These are phyloP conservation scores for Noctua pronuba DNA, from an alignment of 2,888 invertebrate genomes.

Conservation along the genomic window DNA sequence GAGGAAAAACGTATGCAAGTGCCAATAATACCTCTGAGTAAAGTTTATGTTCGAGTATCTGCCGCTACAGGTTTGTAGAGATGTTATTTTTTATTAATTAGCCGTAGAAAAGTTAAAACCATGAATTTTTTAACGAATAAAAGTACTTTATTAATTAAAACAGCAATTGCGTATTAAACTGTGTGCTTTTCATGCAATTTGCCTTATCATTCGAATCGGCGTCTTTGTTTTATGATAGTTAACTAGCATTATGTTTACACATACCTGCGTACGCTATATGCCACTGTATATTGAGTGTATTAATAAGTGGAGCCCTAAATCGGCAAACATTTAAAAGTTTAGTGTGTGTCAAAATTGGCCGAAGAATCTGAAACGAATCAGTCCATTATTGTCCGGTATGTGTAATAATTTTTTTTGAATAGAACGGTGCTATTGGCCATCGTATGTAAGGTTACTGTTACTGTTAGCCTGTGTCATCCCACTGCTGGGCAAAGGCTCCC, in stretches of 20 bases:
- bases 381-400: not conserved
- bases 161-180: not conserved
- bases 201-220: not conserved
- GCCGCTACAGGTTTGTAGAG: slow-evolving; percentile 84
- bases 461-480: too few species aligned
- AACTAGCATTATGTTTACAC: not conserved
- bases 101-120: not conserved
- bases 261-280: not conserved
- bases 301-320: not conserved
- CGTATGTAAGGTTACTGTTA: too few species aligned
- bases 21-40: slow-evolving; percentile 87
- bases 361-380: not conserved
- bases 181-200: not conserved
- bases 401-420: not conserved
- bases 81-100: slow-evolving; percentile 21
- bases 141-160: not conserved
- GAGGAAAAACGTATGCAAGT: slow-evolving; percentile 89
- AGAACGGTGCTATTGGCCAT: too few species aligned
- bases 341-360: not conserved
- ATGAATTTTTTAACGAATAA: not conserved
- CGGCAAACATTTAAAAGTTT: not conserved
- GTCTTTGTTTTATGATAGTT: slow-evolving; percentile 8
- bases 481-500: too few species aligned
- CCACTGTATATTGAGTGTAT: not conserved
- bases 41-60: slow-evolving; percentile 86